Evolutionary conservation across 2,113 vertebrate species (phyloP).

Genomic region (Syngnathus typhle): DNA sequence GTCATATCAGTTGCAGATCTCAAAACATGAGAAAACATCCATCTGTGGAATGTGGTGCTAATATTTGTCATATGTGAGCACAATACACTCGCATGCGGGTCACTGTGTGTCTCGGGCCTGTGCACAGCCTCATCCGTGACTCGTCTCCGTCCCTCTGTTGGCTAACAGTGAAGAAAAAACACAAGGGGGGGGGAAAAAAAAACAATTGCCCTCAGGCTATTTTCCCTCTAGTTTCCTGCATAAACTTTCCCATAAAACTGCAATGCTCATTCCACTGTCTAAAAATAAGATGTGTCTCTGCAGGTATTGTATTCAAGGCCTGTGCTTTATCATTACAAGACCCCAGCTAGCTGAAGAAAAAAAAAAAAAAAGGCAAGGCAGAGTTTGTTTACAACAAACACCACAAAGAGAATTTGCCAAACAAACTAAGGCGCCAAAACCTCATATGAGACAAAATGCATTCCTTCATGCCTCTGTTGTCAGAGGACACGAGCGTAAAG

Average conservation of each 20-base stretch:
- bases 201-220: not conserved
- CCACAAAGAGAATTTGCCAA: constrained; percentile 19
- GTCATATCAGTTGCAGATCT: constrained; percentile 4
- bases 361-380: not conserved
- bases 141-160: not conserved
- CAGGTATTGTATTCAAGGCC: not conserved
- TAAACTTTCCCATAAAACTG: not conserved
- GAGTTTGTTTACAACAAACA: constrained; percentile 9
- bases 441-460: constrained; percentile 34
- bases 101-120: not conserved
- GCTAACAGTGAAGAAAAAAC: not conserved
- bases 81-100: not conserved
- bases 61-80: constrained; percentile 18
- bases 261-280: not conserved
- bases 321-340: not conserved
- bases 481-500: constrained; percentile 21
- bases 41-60: constrained; percentile 24
- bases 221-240: not conserved
- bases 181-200: not conserved
- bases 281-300: constrained; percentile 37
- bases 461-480: constrained; percentile 38
- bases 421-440: constrained; percentile 24
- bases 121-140: not conserved
- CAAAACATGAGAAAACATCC: constrained; percentile 14
- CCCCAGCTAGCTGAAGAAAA: not conserved